Evolutionary conservation across 2,888 invertebrate genomes (phyloP), one percentile per base, ranked within the genome.

Genomic region (Drosophila melanocephala): DNA sequence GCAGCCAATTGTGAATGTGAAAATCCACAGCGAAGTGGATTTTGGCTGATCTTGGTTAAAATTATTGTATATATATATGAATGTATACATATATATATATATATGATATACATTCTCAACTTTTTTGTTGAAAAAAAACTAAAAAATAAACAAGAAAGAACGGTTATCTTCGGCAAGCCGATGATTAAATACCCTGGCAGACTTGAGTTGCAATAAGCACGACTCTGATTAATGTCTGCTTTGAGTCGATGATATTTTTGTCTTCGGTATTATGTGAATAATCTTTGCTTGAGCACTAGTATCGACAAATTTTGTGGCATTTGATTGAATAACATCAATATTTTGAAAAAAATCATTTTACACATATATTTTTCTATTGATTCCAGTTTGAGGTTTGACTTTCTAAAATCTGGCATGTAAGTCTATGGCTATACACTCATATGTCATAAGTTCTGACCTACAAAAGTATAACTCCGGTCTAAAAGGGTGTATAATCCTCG

Each of bases 1-100:
- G 35, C 32, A 30, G 30, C 14, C 47, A 51, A 72, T 50, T 72
- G 28, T 44, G 0, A 28, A 30, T 50, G 51, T n/a, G 53, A 66
- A 75, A 58, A 61, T 47, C 50, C 14, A 37, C 33, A 55, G 39
- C 10, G 19, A 64, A 61, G 37, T 26, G 12, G 44, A 16, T 14
- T 65, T 47, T 55, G 28, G 12, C n/a, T 35, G 19, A 5, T 35
- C 39, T 14, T 32, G 4, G 7, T 28, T 28, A 19, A 6, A 52
- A 37, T 39, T 30, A 19, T 28, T 28, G 6, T 33, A 22, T 16
- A 22, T 10, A 22, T 22, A 16, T 53, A 53, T 30, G 22, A 0
- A 22, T 16, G 4, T 32, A 14, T 16, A 2, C 32, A 5, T 28
- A 30, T 5, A 22, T 37, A 0, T 30, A 4, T 52, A 28, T 28